Evolutionary conservation across 2,797 vertebrate species (phyloP).

Genomic region (Thaleichthys pacificus): DNA sequence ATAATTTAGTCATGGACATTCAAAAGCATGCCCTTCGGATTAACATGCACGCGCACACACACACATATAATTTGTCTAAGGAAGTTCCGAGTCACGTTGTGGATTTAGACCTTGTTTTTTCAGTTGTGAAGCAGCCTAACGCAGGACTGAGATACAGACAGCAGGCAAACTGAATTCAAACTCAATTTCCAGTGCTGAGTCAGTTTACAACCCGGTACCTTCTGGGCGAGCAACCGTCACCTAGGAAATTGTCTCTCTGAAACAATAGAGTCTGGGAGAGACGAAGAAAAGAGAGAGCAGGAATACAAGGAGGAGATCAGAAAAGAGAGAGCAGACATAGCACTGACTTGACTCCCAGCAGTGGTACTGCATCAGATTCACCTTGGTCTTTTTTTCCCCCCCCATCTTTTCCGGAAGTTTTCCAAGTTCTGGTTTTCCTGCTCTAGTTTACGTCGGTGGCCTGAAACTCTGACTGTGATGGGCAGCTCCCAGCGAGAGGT

Average conservation of each 20-base stretch:
- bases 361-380: neutral
- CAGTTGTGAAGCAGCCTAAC: no score
- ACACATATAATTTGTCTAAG: neutral
- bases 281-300: neutral
- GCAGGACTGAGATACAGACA: neutral
- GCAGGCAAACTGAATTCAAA: no score
- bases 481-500: constrained; percentile 32
- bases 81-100: no score
- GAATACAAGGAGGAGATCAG: neutral
- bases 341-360: neutral
- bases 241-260: neutral
- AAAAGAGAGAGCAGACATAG: neutral
- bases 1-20: neutral
- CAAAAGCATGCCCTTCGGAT: constrained; percentile 1
- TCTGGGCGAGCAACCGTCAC: neutral
- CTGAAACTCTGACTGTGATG: constrained; percentile 15
- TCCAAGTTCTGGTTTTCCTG: constrained; percentile 1
- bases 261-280: neutral
- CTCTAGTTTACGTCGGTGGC: constrained; percentile 17
- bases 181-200: no score
- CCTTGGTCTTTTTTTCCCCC: neutral
- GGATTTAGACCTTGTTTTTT: neutral
- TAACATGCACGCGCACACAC: neutral
- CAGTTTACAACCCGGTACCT: no score
- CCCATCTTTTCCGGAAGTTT: neutral